These are phyloP conservation scores for Platycercus adscitus DNA, from an alignment of 2,113 vertebrate species.

Conservation along the genomic window DNA sequence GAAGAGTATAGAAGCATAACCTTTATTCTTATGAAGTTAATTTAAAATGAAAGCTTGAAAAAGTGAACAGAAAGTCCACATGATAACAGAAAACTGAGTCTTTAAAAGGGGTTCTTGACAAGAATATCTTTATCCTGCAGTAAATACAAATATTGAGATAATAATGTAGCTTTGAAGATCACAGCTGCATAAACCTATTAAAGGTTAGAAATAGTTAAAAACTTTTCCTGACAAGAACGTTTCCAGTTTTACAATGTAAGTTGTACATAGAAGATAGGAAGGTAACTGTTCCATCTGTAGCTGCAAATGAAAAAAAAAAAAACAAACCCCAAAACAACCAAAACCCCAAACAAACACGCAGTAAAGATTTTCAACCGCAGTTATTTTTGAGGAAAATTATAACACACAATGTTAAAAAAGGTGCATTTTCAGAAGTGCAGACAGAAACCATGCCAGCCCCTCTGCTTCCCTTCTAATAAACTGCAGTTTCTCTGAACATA, in stretches of 20 bases:
- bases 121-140: not conserved
- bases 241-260: not conserved
- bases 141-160: not conserved
- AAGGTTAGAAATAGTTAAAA: not conserved
- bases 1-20: not conserved
- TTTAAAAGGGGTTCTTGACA: not conserved
- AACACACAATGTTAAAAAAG: fast-evolving
- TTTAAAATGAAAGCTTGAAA: constrained; percentile 13
- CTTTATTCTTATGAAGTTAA: not conserved
- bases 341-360: not conserved
- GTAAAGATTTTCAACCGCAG: not conserved
- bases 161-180: not conserved
- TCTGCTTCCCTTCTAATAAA: not conserved
- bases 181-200: not conserved
- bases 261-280: not conserved
- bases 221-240: not conserved
- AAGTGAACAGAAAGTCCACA: not conserved
- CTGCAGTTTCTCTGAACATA: not conserved
- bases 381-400: not conserved
- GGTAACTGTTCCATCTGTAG: not conserved
- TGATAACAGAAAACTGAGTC: not conserved
- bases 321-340: not conserved
- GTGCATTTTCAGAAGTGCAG: not conserved
- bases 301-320: not conserved
- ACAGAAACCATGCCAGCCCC: not conserved